A percentile compares a stretch with the other conserved stretches of the same genome.
Conservation (phyloP, 1,140 invertebrate species). For the Sminthurinus signatus region DNA sequence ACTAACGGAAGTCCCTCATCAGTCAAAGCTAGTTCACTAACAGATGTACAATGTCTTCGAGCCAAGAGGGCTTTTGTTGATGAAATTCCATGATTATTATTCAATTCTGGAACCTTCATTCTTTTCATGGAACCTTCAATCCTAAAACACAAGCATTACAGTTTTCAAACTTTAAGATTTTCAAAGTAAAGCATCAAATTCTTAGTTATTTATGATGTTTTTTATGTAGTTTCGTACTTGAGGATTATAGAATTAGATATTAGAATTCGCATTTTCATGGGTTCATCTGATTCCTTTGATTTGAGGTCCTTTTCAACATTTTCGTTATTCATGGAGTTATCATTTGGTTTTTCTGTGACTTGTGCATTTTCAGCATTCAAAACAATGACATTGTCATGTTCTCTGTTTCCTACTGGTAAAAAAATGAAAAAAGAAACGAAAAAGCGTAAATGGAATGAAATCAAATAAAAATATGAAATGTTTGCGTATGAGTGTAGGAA, state of each 20-base stretch:
- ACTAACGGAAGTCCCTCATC: background rate
- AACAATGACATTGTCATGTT: background rate
- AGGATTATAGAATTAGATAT: background rate
- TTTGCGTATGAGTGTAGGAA: too few species aligned
- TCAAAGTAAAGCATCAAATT: too few species aligned
- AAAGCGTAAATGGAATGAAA: background rate
- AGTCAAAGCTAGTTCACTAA: background rate
- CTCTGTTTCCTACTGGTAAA: background rate
- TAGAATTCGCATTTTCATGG: background rate
- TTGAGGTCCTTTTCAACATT: background rate
- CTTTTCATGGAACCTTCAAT: background rate
- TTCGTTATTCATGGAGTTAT: background rate
- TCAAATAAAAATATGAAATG: too few species aligned
- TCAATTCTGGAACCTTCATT: background rate
- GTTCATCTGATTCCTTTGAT: background rate
- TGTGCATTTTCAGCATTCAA: background rate
- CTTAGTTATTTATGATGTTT: background rate
- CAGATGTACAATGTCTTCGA: background rate
- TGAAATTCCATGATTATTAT: background rate
- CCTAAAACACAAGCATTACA: too few species aligned
- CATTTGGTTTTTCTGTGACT: background rate
- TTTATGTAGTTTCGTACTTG: background rate
- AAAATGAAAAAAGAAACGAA: background rate
- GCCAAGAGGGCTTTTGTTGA: background rate
- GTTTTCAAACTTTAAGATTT: too few species aligned